A percentile compares a stretch with the other conserved stretches of the same genome.
phyloP scores from a whole-genome alignment of 2,888 invertebrate genomes.

The Biston betularia region DNA sequence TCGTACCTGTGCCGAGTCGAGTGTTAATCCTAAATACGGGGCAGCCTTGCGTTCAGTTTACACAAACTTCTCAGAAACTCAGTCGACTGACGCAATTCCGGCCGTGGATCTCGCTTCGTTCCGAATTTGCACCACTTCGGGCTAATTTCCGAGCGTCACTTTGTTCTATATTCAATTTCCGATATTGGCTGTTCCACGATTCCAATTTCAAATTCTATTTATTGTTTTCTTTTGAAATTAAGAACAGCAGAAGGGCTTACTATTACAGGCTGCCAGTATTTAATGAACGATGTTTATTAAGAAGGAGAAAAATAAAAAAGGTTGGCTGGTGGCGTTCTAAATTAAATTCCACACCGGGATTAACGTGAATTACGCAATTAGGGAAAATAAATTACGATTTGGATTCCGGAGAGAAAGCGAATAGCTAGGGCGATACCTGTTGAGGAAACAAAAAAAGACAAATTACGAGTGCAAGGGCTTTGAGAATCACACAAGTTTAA shows the following conservation, averaged over 20 bases:
- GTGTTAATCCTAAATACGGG: slow-evolving; percentile 67
- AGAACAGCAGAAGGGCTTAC: slow-evolving; percentile 45
- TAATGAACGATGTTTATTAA: slow-evolving; percentile 58
- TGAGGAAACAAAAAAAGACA: slow-evolving; percentile 33
- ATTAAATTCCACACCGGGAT: slow-evolving; percentile 70
- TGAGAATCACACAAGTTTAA: slow-evolving; percentile 13
- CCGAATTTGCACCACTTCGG: slow-evolving; percentile 79
- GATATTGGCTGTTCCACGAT: slow-evolving; percentile 69
- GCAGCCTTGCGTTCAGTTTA: slow-evolving; percentile 71
- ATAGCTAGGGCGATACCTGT: slow-evolving; percentile 48
- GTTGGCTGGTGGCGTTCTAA: slow-evolving; percentile 52
- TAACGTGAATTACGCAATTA: slow-evolving; percentile 74
- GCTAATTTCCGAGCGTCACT: slow-evolving; percentile 85
- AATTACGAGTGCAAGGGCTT: slow-evolving; percentile 19
- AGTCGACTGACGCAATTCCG: slow-evolving; percentile 81
- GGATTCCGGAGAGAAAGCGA: slow-evolving; percentile 53
- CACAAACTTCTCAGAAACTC: slow-evolving; percentile 79
- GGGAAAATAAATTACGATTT: slow-evolving; percentile 71
- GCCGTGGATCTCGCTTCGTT: slow-evolving; percentile 76
- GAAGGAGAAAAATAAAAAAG: slow-evolving; percentile 51
- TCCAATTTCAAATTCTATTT: slow-evolving; percentile 63
- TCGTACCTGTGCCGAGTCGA: slow-evolving; percentile 51
- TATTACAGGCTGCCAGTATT: slow-evolving; percentile 53
- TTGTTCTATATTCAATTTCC: slow-evolving; percentile 86
- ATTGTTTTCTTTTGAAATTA: slow-evolving; percentile 59